Evolutionary conservation across 2,113 vertebrate genomes (phyloP), one percentile per base, ranked within the genome.

Genomic region (Cyprinodon brontotheroides): DNA sequence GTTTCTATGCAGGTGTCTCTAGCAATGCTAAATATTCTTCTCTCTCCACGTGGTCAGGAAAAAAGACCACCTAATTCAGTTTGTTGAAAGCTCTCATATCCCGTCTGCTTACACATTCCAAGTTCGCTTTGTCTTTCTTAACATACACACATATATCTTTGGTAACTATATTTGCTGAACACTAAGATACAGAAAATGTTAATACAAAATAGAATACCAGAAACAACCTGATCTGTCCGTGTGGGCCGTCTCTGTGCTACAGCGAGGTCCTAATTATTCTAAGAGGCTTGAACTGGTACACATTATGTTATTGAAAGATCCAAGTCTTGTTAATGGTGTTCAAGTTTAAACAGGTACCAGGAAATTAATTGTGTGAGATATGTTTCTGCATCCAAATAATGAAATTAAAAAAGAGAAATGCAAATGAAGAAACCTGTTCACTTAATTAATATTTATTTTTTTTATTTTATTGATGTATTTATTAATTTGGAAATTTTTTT

Each of bases 31-130:
- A 92, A 87, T 91, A 89, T 91, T 92, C 86, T 82, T 81, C 89
- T 89, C 86, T 80, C 81, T 83, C 83, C 86, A 90, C 87, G 89
- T 86, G 88, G 92, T 93, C 92, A 92, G 87, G 92, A 91, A 92
- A 91, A 90, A 92, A 89, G 86, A 90, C 88, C 89, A 91, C 87
- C 93, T 92, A 90, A 92, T 86, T 89, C 86, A 82, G 89, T 93
- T 91, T 92, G 89, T 91, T 93, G 91, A 85, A 89, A 79, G 80
- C 82, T 89, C 86, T 91, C 86, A 82, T 87, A 79, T 91, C 82
- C 79, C 74, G 71, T 85, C 70, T 79, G 69, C 67, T 78, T 81
- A 70, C 74, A 72, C 74, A 47, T 87, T 84, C 22, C 57, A 68
- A 77, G 84, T 80, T 70, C 50, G 45, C 68, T 80, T 61, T 20